Base-by-base conservation (phyloP, 2,113 vertebrate genomes). In the Cyprinodon variegatus region DNA sequence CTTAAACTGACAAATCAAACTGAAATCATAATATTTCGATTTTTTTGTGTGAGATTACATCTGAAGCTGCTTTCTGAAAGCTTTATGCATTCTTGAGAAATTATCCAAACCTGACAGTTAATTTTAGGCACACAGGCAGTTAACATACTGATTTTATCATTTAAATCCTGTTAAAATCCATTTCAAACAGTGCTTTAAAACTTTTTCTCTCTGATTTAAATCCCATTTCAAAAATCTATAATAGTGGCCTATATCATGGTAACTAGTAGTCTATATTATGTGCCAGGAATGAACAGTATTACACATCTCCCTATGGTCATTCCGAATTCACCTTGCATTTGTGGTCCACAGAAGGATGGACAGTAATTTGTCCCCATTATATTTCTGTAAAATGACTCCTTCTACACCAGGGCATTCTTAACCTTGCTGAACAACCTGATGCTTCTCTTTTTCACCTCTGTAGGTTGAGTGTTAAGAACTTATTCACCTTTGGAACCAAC, bases 211-310 rank as follows among this genome's bases (percentile, higher is more conserved):
- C 17, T 57, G n/a, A 57, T 9, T n/a, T 9, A 14, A 57, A 57
- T 14, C 50, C 20, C 10, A 57, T 57, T 57, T n/a, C 3, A 57
- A 50, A 50, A 17, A 7, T 65, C 43, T 14, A 38, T 68, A 40
- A 39, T 11, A 59, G 29, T 78, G 67, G 36, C 61, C 40, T 57
- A 29, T 29, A 29, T 29, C 29, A 29, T 84, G 60, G 36, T 72
- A 72, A 76, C 76, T 4, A 9, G 43, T 68, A 64, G 46, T 62
- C 4, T 36, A 53, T 36, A 68, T 75, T 43, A 39, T 68, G 43
- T 11, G 13, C 29, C 62, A n/a, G 3, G 37, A 29, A 38, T 39
- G 37, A 39, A 15, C 36, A 60, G 48, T 53, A 11, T 45, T 29
- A 14, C 1, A 37, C 11, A 22, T 11, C 37, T n/a, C 11, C 22